Evolutionary conservation across 2,113 vertebrate genomes (phyloP).

Genomic region (Mirounga angustirostris): DNA sequence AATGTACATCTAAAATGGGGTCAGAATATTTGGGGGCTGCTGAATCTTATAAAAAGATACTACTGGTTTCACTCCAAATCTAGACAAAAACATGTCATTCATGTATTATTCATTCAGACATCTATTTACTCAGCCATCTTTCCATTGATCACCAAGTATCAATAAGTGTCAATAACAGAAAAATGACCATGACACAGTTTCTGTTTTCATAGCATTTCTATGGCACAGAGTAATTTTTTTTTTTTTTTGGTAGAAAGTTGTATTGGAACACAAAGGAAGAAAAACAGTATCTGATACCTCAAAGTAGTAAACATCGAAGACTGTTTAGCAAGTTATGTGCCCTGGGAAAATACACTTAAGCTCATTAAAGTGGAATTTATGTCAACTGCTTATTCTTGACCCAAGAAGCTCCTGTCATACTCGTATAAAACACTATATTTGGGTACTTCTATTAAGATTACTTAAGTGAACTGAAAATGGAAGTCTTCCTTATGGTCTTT

Average conservation of each 20-base stretch:
- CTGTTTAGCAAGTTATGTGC: background rate
- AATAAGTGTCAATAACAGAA: background rate
- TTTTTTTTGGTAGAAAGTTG: background rate
- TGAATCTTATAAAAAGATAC: background rate
- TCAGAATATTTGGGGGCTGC: background rate
- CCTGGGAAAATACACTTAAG: conserved; percentile 17
- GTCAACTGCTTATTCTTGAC: background rate
- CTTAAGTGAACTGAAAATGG: background rate
- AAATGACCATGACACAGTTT: background rate
- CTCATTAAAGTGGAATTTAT: conserved; percentile 1
- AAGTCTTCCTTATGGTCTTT: background rate
- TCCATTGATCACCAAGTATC: background rate
- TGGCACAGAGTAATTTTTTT: background rate
- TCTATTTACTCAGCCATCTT: background rate
- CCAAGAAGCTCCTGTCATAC: background rate
- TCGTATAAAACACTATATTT: conserved; percentile 3
- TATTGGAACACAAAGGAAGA: background rate
- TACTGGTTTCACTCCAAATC: background rate
- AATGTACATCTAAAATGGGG: background rate
- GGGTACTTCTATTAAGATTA: background rate
- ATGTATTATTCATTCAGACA: background rate
- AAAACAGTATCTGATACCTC: background rate
- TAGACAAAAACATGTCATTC: background rate
- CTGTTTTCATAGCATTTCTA: background rate
- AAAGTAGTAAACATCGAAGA: background rate